Evolutionary conservation across 2,113 vertebrate species (phyloP).

Genomic region (Stomatorhinus ivindoensis): DNA sequence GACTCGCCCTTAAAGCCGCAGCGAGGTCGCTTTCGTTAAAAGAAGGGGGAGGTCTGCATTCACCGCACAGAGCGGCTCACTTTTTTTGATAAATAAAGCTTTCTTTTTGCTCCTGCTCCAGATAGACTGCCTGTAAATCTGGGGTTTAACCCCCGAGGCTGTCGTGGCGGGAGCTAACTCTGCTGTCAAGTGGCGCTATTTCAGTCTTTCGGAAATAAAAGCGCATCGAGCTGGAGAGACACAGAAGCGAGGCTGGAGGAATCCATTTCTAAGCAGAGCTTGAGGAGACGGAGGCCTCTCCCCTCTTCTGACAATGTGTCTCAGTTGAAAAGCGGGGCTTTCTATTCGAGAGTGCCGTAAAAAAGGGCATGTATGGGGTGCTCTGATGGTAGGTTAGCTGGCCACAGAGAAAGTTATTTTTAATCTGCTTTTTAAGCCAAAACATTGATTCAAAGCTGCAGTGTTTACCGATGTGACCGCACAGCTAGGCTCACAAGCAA

Average conservation of each 20-base stretch:
- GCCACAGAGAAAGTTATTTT: background rate
- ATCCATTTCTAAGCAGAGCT: slow-evolving; percentile 35
- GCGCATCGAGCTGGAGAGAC: slow-evolving; percentile 30
- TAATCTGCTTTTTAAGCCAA: background rate
- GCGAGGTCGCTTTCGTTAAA: slow-evolving; percentile 10
- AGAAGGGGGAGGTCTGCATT: background rate
- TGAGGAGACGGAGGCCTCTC: slow-evolving; percentile 25
- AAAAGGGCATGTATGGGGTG: background rate
- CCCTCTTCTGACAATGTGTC: slow-evolving; percentile 28
- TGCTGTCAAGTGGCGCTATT: slow-evolving; percentile 37
- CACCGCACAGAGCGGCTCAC: slow-evolving; percentile 4
- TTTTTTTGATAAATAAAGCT: slow-evolving; percentile 34
- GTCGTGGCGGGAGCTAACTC: slow-evolving; percentile 38
- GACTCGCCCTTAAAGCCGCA: background rate
- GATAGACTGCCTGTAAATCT: slow-evolving; percentile 51
- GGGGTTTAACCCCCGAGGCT: slow-evolving; percentile 48
- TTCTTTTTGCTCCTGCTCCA: slow-evolving; percentile 36
- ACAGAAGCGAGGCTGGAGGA: slow-evolving; percentile 29
- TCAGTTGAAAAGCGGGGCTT: slow-evolving; percentile 29
- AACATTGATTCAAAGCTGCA: background rate
- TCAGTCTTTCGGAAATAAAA: slow-evolving; percentile 31
- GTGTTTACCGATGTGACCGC: background rate
- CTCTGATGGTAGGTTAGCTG: background rate
- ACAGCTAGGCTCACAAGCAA: background rate
- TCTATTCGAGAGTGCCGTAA: slow-evolving; percentile 14